These are phyloP conservation scores for Clavelina lepadiformis DNA, from an alignment of 23 tunicate genomes.

Conservation along the genomic window DNA sequence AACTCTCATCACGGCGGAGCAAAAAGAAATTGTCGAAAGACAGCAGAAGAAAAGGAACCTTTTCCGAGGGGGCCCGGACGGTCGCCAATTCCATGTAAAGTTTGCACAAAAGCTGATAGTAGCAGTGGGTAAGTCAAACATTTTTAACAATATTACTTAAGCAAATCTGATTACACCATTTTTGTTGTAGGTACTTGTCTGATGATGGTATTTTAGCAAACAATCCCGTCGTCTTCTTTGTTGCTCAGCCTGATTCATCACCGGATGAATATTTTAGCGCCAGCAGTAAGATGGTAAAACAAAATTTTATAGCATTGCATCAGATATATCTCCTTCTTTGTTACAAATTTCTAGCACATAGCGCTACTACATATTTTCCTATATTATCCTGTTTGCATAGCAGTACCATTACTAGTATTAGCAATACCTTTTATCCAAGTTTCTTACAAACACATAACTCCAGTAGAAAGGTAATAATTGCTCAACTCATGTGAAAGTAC, in stretches of 20 bases:
- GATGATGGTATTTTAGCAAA: conserved; percentile 19
- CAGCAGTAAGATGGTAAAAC: conserved; percentile 1
- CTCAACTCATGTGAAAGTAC: too few species aligned
- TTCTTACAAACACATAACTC: too few species aligned
- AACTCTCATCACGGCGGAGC: conserved; percentile 71
- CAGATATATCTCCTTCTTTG: too few species aligned
- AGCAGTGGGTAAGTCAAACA: conserved; percentile 53
- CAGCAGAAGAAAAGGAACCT: conserved; percentile 77
- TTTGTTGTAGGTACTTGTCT: conserved; percentile 28
- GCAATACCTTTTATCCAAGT: too few species aligned
- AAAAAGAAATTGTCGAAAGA: conserved; percentile 37
- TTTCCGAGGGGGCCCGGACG: conserved; percentile 85
- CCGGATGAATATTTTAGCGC: conserved; percentile 58
- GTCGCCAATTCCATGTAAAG: conserved; percentile 83
- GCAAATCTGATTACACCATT: not conserved
- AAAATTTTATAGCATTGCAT: too few species aligned
- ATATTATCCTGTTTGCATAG: too few species aligned
- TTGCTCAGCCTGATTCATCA: conserved; percentile 35
- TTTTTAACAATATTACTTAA: not conserved
- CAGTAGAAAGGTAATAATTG: too few species aligned
- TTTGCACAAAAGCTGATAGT: conserved; percentile 36
- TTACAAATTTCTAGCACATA: too few species aligned
- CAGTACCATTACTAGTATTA: too few species aligned
- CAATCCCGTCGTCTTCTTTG: conserved; percentile 5
- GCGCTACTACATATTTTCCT: too few species aligned